These are phyloP conservation scores for Lethrus apterus DNA, from an alignment of 1,140 invertebrate species.

Conservation along the genomic window DNA sequence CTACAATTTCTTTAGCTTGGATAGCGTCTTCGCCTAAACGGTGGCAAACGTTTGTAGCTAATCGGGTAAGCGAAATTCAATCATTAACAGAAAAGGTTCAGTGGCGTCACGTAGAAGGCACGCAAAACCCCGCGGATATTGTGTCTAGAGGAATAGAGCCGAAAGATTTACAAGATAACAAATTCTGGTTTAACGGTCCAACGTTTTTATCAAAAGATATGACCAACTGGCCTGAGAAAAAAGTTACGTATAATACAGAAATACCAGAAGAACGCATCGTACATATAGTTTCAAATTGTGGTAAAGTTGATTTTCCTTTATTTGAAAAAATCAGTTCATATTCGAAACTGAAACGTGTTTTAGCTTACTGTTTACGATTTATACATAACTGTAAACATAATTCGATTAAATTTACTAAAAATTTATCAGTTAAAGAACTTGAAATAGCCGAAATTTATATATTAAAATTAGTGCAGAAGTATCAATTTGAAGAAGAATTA, in stretches of 20 bases:
- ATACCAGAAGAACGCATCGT: neutral
- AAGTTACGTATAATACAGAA: neutral
- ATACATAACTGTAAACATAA: neutral
- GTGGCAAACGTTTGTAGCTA: slow-evolving; percentile 31
- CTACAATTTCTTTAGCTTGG: too few species aligned
- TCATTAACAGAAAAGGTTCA: slow-evolving; percentile 28
- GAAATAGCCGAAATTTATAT: neutral
- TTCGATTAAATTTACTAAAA: neutral
- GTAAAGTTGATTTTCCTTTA: neutral
- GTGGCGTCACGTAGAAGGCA: slow-evolving; percentile 12
- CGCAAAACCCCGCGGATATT: slow-evolving; percentile 41
- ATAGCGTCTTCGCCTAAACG: slow-evolving; percentile 8
- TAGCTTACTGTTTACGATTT: neutral
- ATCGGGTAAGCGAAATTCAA: slow-evolving; percentile 37
- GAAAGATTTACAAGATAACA: slow-evolving; percentile 20
- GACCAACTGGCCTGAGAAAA: neutral
- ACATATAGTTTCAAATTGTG: neutral
- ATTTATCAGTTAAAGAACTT: neutral
- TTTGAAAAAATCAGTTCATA: neutral
- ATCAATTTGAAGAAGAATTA: neutral
- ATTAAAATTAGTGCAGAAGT: neutral
- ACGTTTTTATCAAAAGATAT: neutral
- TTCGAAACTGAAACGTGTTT: neutral
- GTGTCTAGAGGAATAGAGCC: slow-evolving; percentile 37
- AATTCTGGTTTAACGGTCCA: slow-evolving; percentile 39